These are phyloP conservation scores for Drosophila bifasciata DNA, from an alignment of 1,140 invertebrate genomes.

Conservation along the genomic window DNA sequence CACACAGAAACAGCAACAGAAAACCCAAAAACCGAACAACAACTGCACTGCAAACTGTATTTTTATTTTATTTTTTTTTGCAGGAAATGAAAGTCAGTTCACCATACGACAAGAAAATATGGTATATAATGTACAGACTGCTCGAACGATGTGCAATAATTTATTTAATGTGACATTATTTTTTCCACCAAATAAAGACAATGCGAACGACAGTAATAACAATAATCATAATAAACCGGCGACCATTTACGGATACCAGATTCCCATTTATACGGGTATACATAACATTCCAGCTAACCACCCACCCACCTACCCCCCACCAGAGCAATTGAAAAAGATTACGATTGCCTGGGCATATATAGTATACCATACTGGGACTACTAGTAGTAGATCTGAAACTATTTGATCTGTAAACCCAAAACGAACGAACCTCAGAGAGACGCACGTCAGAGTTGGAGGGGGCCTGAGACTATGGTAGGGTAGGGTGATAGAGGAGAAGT, in stretches of 20 bases:
- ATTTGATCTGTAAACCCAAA: constrained; percentile 30
- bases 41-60: constrained; percentile 16
- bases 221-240: constrained; percentile 58
- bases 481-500: no score
- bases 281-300: no score
- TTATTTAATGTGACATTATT: constrained; percentile 75
- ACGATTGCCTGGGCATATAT: constrained; percentile 10
- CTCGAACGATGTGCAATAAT: constrained; percentile 65
- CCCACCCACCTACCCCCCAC: no score
- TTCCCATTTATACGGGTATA: constrained; percentile 30
- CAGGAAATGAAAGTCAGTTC: constrained; percentile 75
- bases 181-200: constrained; percentile 73
- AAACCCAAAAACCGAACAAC: constrained; percentile 36
- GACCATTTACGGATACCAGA: constrained; percentile 63
- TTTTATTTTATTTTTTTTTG: constrained; percentile 30
- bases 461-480: constrained; percentile 2
- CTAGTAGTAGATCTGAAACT: constrained; percentile 3
- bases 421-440: constrained; percentile 5
- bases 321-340: constrained; percentile 36
- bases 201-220: constrained; percentile 58
- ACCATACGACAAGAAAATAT: constrained; percentile 13
- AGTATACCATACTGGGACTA: constrained; percentile 16
- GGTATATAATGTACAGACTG: not conserved
- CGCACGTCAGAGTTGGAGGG: no score
- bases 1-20: constrained; percentile 18